Evolutionary conservation across 2,113 vertebrate species (phyloP).

Genomic region (Conger conger): DNA sequence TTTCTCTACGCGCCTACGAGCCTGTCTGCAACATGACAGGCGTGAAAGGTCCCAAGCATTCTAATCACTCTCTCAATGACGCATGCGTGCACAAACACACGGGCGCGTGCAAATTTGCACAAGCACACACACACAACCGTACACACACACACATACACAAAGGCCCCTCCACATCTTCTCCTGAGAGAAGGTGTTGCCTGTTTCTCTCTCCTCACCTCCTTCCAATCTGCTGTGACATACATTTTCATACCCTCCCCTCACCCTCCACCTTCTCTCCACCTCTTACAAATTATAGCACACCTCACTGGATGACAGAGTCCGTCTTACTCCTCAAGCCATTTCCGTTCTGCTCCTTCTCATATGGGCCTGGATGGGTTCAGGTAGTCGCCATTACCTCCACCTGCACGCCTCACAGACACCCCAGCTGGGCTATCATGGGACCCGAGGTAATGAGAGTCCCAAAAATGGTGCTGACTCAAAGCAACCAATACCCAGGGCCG

Average conservation of each 20-base stretch:
- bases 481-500: background rate
- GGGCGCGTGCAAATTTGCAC: too few relatives aligned
- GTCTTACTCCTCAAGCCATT: background rate
- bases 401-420: too few relatives aligned
- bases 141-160: background rate
- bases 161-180: background rate
- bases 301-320: background rate
- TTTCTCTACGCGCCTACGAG: background rate
- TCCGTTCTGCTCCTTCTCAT: too few relatives aligned
- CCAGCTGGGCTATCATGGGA: too few relatives aligned
- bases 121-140: background rate
- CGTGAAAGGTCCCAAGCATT: background rate
- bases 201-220: background rate
- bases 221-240: background rate
- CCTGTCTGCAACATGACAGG: conserved; percentile 1
- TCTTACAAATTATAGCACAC: background rate
- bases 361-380: too few relatives aligned
- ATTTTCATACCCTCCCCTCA: background rate
- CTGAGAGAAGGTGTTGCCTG: background rate
- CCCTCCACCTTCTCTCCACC: background rate
- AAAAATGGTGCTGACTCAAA: too few relatives aligned
- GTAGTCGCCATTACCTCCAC: too few relatives aligned
- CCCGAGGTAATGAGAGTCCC: too few relatives aligned
- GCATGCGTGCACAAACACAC: background rate
- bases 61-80: background rate